Evolutionary conservation across 2,888 invertebrate species (phyloP), one percentile per base, ranked within the genome.

Genomic region (Melitaea athalia): DNA sequence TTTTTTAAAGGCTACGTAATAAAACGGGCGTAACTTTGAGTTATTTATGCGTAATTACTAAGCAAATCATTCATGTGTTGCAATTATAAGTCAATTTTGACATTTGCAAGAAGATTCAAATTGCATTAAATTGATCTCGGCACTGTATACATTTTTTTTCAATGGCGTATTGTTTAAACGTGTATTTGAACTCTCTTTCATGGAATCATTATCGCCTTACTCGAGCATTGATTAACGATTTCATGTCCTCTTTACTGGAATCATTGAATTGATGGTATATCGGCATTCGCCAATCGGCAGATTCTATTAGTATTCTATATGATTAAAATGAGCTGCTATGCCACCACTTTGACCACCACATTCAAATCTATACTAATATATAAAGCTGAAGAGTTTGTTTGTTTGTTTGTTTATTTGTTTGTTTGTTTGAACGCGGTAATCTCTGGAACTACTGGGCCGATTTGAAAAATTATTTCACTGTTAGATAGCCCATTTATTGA

Each of bases 91-190:
- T 5, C 6, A 57, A 38, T 38, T 42, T 15, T 10, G 1, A 42
- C 15, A 38, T 42, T n/a, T 55, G 24, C 7, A 57, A 57, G 15
- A 42, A 38, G 15, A 15, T 57, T 38, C 2, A 15, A 57, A 57
- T 42, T n/a, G 6, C 15, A 33, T 57, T 57, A 42, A 42, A 15
- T 42, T n/a, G 57, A 42, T 57, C 15, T 57, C 42, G 10, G 42
- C 57, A 10, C 15, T 15, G 42, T 14, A 15, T 38, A 42, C 81
- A 80, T 79, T 80, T 85, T 83, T n/a, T 85, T 84, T 81, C 80
- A 85, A 85, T 85, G 74, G 79, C 75, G 81, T 79, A 88, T 88
- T 88, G 87, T 88, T 74, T 83, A 79, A 79, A 77, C 74, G 76
- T 82, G 81, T 81, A 84, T 85, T 81, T 81, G 75, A 81, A 80